phyloP scores from a whole-genome alignment of 2,113 vertebrate genomes.

The Colistium nudipinnis region DNA sequence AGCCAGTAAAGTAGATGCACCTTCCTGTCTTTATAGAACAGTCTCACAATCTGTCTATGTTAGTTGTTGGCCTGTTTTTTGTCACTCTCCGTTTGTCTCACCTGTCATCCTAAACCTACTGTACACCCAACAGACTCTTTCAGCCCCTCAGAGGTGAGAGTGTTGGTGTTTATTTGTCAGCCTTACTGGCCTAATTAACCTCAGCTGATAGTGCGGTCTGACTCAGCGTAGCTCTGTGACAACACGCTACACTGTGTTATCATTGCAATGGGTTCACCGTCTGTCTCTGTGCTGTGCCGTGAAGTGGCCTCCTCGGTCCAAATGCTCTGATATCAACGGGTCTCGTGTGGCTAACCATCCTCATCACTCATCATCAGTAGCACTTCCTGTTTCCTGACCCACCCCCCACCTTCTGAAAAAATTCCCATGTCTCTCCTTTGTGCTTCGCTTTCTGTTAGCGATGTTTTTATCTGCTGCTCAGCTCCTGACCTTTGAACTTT shows the following conservation, averaged over 20 bases:
- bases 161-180: not conserved
- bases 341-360: slow-evolving; percentile 18
- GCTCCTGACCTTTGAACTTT: slow-evolving; percentile 61
- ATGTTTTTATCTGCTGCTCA: slow-evolving; percentile 10
- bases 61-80: not conserved
- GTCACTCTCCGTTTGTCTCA: slow-evolving; percentile 2
- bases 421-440: not conserved
- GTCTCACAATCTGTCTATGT: not conserved
- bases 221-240: slow-evolving; percentile 25
- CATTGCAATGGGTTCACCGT: slow-evolving; percentile 28
- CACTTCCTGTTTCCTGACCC: slow-evolving; percentile 16
- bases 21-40: slow-evolving; percentile 21
- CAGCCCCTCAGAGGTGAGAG: slow-evolving; percentile 3
- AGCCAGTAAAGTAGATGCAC: slow-evolving; percentile 26
- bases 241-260: slow-evolving; percentile 30
- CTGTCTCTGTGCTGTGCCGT: slow-evolving; percentile 41
- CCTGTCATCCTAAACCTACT: not conserved
- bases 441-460: not conserved
- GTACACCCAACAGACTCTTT: not conserved
- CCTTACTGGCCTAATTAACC: slow-evolving; percentile 28
- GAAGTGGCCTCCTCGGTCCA: slow-evolving; percentile 24
- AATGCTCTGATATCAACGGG: slow-evolving; percentile 16
- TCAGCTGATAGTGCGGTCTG: slow-evolving; percentile 11
- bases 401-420: not conserved
- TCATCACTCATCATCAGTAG: not conserved